Evolutionary conservation across 2,113 vertebrate species (phyloP).

Genomic region (Cygnus buccinator): DNA sequence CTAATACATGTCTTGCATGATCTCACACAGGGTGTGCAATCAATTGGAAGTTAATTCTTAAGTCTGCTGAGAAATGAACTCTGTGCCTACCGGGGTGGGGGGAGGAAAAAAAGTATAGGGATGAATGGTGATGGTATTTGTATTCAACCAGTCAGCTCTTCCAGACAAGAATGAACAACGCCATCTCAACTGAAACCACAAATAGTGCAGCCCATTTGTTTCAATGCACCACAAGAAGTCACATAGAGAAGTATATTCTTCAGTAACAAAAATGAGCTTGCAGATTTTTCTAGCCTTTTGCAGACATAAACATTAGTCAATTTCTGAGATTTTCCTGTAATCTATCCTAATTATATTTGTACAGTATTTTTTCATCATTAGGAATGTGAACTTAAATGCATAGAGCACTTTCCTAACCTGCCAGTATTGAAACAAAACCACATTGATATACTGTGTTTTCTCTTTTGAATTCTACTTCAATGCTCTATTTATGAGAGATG

Average conservation of each 20-base stretch:
- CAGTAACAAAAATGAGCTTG: conserved; percentile 16
- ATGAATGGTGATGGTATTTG: background rate
- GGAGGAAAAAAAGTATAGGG: too few species aligned
- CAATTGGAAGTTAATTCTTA: background rate
- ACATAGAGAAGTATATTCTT: background rate
- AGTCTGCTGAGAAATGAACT: background rate
- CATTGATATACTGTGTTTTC: background rate
- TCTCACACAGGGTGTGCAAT: background rate
- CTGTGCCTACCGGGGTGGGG: background rate
- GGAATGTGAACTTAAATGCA: background rate
- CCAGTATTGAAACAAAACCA: background rate
- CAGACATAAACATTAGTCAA: conserved; percentile 41
- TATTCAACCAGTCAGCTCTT: background rate
- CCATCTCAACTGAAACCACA: background rate
- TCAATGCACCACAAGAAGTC: background rate
- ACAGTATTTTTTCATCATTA: background rate
- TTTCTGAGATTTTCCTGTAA: conserved; percentile 17
- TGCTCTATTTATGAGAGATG: background rate
- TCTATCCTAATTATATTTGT: conserved; percentile 1
- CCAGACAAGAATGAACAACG: conserved; percentile 3
- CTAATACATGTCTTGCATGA: background rate
- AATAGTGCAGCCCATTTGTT: background rate
- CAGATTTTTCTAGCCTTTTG: background rate
- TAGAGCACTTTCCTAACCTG: background rate
- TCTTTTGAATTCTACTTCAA: background rate